These are phyloP conservation scores for Bothrops jararaca DNA, from an alignment of 2,113 vertebrate genomes.

Conservation along the genomic window DNA sequence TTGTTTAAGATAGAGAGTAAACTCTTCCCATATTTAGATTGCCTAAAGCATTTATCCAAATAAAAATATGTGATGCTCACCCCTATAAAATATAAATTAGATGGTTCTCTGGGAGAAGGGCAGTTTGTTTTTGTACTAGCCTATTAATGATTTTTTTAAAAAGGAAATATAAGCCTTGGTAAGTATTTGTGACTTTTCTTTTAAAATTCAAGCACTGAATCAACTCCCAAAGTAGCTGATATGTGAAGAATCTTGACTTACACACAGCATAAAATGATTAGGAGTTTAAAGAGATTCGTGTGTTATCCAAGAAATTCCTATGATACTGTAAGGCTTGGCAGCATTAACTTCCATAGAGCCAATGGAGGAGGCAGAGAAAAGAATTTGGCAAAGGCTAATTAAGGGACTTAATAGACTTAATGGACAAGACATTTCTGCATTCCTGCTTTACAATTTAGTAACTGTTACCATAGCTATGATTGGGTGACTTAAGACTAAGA, in stretches of 20 bases:
- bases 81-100: neutral
- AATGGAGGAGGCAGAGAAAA: neutral
- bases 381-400: neutral
- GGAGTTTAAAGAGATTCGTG: neutral
- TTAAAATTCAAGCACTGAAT: neutral
- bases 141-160: neutral
- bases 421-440: neutral
- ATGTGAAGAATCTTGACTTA: neutral
- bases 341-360: neutral
- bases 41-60: neutral
- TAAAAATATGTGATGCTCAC: neutral
- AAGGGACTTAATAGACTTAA: neutral
- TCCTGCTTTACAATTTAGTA: neutral
- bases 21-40: neutral
- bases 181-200: neutral
- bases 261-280: neutral
- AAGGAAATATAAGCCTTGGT: neutral
- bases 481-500: neutral
- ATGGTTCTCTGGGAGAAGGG: neutral
- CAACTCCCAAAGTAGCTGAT: neutral
- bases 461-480: neutral
- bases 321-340: neutral
- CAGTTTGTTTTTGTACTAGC: too few species aligned
- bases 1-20: neutral
- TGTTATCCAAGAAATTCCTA: neutral